phyloP scores from a whole-genome alignment of 2,113 vertebrate genomes.

The Anarrhichthys ocellatus region DNA sequence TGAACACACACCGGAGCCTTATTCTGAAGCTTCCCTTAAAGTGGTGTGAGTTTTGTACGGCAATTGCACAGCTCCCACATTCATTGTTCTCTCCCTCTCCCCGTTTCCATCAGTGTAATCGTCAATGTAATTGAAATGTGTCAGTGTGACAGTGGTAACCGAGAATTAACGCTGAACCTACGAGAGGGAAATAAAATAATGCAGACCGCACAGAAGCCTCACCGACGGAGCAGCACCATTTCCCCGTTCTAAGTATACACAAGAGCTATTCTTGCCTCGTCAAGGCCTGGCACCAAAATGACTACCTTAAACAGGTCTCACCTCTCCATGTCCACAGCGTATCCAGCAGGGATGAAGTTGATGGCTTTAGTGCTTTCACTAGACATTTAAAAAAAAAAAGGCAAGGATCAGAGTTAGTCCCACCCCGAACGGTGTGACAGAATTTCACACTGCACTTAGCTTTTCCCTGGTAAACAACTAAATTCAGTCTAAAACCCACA shows the following conservation, averaged over 20 bases:
- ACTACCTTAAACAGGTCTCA: conserved; percentile 43
- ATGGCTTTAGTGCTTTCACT: conserved; percentile 25
- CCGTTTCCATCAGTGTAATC: conserved; percentile 38
- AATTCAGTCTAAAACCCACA: conserved; percentile 14
- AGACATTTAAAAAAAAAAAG: background rate
- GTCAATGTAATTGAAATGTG: conserved; percentile 57
- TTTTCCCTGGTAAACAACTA: conserved; percentile 32
- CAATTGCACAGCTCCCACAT: background rate
- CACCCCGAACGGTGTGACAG: conserved; percentile 16
- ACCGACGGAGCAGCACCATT: background rate
- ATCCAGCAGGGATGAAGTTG: conserved; percentile 24
- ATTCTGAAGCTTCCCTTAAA: background rate
- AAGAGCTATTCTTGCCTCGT: conserved; percentile 58
- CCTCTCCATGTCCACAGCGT: conserved; percentile 14
- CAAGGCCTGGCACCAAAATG: conserved; percentile 46
- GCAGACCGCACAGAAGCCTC: background rate
- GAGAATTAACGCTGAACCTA: conserved; percentile 43
- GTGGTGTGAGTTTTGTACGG: background rate
- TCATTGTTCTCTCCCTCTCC: background rate
- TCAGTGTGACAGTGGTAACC: conserved; percentile 42
- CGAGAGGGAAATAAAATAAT: conserved; percentile 38
- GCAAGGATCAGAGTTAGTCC: background rate
- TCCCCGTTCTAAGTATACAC: conserved; percentile 11
- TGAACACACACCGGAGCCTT: conserved; percentile 3
- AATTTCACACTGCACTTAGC: conserved; percentile 48